phyloP scores from a whole-genome alignment of 1,140 invertebrate genomes.

The Aphelinus atriplicis region DNA sequence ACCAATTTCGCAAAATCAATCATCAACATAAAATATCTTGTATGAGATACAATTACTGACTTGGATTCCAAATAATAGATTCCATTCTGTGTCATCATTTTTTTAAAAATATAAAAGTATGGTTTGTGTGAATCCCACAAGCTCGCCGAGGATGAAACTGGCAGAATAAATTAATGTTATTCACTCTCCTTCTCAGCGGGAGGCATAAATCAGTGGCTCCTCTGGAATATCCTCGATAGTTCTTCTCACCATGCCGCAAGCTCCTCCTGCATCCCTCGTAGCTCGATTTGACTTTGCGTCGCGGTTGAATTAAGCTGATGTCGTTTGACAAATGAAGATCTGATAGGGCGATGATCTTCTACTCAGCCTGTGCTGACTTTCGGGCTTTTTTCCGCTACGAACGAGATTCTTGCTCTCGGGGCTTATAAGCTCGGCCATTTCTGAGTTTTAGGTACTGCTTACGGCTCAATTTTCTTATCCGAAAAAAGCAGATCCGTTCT shows the following conservation, averaged over 20 bases:
- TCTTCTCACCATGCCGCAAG: neutral
- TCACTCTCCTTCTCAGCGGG: neutral
- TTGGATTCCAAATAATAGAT: too few species aligned
- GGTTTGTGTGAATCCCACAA: too few species aligned
- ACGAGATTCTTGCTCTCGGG: slow-evolving; percentile 22
- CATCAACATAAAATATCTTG: too few species aligned
- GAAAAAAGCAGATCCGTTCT: neutral
- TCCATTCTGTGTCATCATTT: too few species aligned
- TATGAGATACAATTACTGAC: too few species aligned
- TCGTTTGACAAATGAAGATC: slow-evolving; percentile 59
- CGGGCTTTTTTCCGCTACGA: slow-evolving; percentile 30
- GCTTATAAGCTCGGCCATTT: too few species aligned
- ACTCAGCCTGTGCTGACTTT: slow-evolving; percentile 51
- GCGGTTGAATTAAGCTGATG: slow-evolving; percentile 51
- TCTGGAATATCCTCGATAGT: slow-evolving; percentile 27
- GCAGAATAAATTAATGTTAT: slow-evolving; percentile 37
- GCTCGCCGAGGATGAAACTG: slow-evolving; percentile 4
- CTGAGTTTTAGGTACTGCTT: neutral
- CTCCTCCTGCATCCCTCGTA: neutral
- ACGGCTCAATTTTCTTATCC: slow-evolving; percentile 53
- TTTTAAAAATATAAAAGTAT: too few species aligned
- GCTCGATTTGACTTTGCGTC: slow-evolving; percentile 17
- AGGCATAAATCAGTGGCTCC: slow-evolving; percentile 36
- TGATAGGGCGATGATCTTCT: slow-evolving; percentile 57
- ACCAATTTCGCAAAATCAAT: too few species aligned